These are phyloP conservation scores for Macrotrachela quadricornifera DNA, from an alignment of 1,140 invertebrate genomes.

Conservation along the genomic window DNA sequence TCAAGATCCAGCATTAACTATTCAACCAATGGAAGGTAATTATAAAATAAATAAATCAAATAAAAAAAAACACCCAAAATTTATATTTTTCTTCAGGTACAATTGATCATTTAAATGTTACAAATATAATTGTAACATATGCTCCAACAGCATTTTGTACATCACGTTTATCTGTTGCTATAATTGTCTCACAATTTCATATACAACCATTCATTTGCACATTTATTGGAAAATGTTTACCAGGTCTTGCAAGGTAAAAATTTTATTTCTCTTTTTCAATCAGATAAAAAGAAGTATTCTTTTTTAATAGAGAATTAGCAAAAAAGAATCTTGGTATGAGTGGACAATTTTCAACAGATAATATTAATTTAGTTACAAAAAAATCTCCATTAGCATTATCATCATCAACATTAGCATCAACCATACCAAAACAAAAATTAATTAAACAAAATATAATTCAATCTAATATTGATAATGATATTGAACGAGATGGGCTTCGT, in stretches of 20 bases:
- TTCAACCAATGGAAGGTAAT: slow-evolving; percentile 24
- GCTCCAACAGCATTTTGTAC: slow-evolving; percentile 25
- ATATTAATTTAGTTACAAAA: no score
- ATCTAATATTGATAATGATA: no score
- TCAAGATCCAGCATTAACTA: slow-evolving; percentile 21
- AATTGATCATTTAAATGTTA: slow-evolving; percentile 19
- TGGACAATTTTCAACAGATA: no score
- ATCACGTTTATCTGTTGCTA: slow-evolving; percentile 20
- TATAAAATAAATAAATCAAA: not conserved
- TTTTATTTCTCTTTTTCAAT: not conserved
- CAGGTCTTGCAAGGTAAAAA: slow-evolving; percentile 22
- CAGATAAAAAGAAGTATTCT: not conserved
- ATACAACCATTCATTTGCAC: slow-evolving; percentile 22
- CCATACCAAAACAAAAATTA: no score
- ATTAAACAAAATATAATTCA: no score
- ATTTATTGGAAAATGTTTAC: slow-evolving; percentile 20
- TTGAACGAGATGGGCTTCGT: not conserved
- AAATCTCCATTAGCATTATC: no score
- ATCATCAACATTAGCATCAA: no score
- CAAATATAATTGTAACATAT: slow-evolving; percentile 23
- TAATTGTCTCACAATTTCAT: slow-evolving; percentile 28
- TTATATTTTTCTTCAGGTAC: slow-evolving; percentile 16
- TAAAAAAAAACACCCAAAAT: not conserved
- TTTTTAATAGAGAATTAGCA: no score
- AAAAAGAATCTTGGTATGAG: no score